Evolutionary conservation across 2,888 invertebrate species (phyloP).

Genomic region (Nycteola revayana): DNA sequence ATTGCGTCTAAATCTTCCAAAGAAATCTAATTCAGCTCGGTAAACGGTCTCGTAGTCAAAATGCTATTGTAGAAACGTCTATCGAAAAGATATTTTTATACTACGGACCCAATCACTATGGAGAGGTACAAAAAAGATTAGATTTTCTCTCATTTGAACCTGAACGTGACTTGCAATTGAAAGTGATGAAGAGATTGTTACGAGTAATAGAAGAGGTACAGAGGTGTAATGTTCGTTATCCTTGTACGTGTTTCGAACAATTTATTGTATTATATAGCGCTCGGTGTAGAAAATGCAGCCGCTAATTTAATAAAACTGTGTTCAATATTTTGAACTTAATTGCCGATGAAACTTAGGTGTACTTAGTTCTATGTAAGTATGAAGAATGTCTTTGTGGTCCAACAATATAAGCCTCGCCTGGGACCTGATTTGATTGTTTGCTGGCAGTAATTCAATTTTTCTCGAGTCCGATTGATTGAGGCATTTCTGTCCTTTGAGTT

Average conservation of each 20-base stretch:
- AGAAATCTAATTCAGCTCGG: slow-evolving; percentile 56
- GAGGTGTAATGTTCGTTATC: slow-evolving; percentile 61
- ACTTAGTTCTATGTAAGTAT: no score
- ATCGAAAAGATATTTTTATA: slow-evolving; percentile 53
- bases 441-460: no score
- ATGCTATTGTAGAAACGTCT: slow-evolving; percentile 50
- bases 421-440: no score
- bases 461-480: no score
- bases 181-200: slow-evolving; percentile 61
- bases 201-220: slow-evolving; percentile 45
- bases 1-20: slow-evolving; percentile 61
- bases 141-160: slow-evolving; percentile 69
- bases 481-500: no score
- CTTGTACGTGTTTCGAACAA: slow-evolving; percentile 58
- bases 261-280: slow-evolving; percentile 45
- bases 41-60: slow-evolving; percentile 52
- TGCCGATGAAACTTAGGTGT: no score
- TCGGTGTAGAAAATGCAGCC: slow-evolving; percentile 35
- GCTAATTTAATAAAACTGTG: no score
- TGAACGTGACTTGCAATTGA: slow-evolving; percentile 61
- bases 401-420: no score
- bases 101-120: slow-evolving; percentile 56
- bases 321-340: no score
- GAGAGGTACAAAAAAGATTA: slow-evolving; percentile 63
- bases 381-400: no score